Evolutionary conservation across 2,888 invertebrate genomes (phyloP), one percentile per base, ranked within the genome.

Genomic region (Platycheirus rosarum): DNA sequence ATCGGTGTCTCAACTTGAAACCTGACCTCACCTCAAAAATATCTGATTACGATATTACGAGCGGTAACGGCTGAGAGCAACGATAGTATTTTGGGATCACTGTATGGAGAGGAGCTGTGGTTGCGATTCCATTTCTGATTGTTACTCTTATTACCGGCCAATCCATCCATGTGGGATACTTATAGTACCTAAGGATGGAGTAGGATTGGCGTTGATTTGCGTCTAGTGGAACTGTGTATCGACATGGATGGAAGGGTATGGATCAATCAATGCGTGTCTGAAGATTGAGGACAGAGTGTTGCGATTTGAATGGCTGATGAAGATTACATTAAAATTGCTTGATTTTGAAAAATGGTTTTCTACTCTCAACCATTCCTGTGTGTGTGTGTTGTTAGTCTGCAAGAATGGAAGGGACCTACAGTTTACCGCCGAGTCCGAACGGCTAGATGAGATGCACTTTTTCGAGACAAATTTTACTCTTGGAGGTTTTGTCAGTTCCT

Each of bases 11-110:
- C 57, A 35, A 60, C 49, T 53, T 76, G 80, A 80, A 80, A 80
- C 70, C 65, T 60, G 65, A 80, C 60, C 80, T 80, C 76, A 76
- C 76, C 65, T 80, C 60, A 66, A 76, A 76, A 76, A 60, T 80
- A 80, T 80, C 70, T 70, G 70, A 76, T 80, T 76, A 63, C 79
- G 57, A 35, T 32, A 13, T n/a, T n/a, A n/a, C n/a, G 13, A 29
- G 16, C 6, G 37, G 13, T 20, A 2, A 3, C 18, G 29, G 16
- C 40, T 0, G 23, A 40, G 7, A 14, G 20, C n/a, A 20, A 18
- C 2, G 37, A 7, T 49, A 29, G 60, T 16, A n/a, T n/a, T n/a
- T n/a, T 44, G 42, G 53, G 40, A 29, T 7, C 16, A 20, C 29
- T 32, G 20, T 35, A 60, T 42, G 37, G 8, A 23, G 46, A 69